These are phyloP conservation scores for Oasisia sp. DNA, from an alignment of 2,888 invertebrate genomes.

Conservation along the genomic window DNA sequence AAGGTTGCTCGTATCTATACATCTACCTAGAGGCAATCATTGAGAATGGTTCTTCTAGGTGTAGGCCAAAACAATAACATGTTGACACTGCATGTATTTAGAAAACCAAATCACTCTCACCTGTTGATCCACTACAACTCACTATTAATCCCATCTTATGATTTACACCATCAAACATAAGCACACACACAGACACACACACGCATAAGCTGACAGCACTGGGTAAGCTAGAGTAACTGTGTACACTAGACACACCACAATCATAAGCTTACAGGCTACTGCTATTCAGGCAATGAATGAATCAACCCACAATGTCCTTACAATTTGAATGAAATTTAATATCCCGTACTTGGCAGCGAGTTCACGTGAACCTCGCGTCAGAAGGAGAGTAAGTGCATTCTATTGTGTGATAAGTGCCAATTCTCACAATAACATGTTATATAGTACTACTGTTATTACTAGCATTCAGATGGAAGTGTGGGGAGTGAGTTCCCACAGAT, in stretches of 20 bases:
- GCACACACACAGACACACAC: not conserved
- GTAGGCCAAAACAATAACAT: not conserved
- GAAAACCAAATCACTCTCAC: not conserved
- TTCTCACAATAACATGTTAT: not conserved
- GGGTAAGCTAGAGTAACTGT: not conserved
- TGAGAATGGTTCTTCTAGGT: not conserved
- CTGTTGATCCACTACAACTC: not conserved
- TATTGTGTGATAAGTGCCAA: not conserved
- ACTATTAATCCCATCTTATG: not conserved
- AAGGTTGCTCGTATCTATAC: not conserved
- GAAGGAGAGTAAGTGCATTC: not conserved
- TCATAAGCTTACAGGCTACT: not conserved
- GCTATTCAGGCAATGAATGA: not conserved
- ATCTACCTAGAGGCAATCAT: not conserved
- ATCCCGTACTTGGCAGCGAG: not conserved
- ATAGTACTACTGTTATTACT: not conserved
- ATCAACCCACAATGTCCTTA: not conserved
- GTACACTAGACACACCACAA: not conserved
- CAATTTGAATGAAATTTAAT: slow-evolving; percentile 1
- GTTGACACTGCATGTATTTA: not conserved
- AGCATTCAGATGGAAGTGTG: not conserved
- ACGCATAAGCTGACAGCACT: not conserved
- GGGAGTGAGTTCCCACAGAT: no score
- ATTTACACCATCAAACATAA: not conserved
- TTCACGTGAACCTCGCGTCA: not conserved